Percentiles rank a stretch among this genome's conserved stretches.
These are phyloP conservation scores for Andrena haemorrhoa DNA, from an alignment of 2,888 invertebrate species.

Conservation along the genomic window DNA sequence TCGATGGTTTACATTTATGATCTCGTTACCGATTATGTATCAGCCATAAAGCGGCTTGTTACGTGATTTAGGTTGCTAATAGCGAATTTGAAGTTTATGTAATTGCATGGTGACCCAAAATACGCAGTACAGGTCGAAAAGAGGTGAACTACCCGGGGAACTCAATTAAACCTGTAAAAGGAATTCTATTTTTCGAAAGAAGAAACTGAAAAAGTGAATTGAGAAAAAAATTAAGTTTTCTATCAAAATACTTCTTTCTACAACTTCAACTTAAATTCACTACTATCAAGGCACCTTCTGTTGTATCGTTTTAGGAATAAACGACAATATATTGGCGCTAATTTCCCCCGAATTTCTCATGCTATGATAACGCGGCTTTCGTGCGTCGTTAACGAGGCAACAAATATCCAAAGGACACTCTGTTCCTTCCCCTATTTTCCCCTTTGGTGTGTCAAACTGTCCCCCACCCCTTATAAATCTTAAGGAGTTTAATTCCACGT, in stretches of 20 bases:
- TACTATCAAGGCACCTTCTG: too few relatives aligned
- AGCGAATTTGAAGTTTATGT: too few relatives aligned
- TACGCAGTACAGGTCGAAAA: too few relatives aligned
- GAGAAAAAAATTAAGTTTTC: too few relatives aligned
- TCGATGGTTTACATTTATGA: constrained; percentile 2
- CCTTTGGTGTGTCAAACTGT: constrained; percentile 58
- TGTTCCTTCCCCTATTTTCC: constrained; percentile 1
- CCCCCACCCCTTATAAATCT: constrained; percentile 73
- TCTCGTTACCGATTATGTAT: not conserved
- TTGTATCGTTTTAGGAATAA: too few relatives aligned
- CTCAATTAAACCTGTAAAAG: too few relatives aligned
- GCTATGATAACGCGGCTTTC: not conserved
- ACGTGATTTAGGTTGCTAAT: not conserved
- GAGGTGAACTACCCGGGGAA: too few relatives aligned
- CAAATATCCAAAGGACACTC: constrained; percentile 17
- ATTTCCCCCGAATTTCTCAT: not conserved
- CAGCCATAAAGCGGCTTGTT: constrained; percentile 3
- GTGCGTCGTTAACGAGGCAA: constrained; percentile 13
- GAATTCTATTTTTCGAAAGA: too few relatives aligned
- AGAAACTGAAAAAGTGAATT: too few relatives aligned
- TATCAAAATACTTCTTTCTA: too few relatives aligned
- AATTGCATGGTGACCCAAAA: too few relatives aligned
- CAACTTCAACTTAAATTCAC: too few relatives aligned
- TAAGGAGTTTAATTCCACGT: constrained; percentile 76
- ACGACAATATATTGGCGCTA: not conserved